Conservation (phyloP, 35 echinoderm and acorn worm species). For the Strongylocentrotus purpuratus region DNA sequence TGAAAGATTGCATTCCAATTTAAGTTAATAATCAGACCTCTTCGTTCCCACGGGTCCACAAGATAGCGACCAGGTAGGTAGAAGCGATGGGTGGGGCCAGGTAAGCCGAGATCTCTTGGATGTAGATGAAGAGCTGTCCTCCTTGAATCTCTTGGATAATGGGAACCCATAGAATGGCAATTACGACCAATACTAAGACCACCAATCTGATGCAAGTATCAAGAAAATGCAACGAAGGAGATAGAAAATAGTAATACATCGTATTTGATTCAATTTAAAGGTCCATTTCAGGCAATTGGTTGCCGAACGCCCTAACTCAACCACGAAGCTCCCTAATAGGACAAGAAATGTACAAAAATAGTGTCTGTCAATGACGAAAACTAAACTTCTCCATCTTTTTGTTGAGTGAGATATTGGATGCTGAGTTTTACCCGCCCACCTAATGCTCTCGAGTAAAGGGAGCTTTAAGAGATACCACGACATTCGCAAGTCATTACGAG, state of each 20-base stretch:
- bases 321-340: too few relatives aligned
- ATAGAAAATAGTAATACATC: neutral
- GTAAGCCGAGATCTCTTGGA: slow-evolving; percentile 77
- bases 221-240: neutral
- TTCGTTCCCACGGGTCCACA: slow-evolving; percentile 88
- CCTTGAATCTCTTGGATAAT: slow-evolving; percentile 81
- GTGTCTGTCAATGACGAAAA: too few relatives aligned
- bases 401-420: too few relatives aligned
- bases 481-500: too few relatives aligned
- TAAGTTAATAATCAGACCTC: slow-evolving; percentile 42
- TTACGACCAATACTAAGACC: slow-evolving; percentile 64
- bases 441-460: too few relatives aligned
- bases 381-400: too few relatives aligned
- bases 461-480: too few relatives aligned
- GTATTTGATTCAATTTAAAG: neutral
- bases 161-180: slow-evolving; percentile 80
- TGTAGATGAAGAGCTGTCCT: slow-evolving; percentile 90
- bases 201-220: slow-evolving; percentile 54
- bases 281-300: too few relatives aligned
- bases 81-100: slow-evolving; percentile 82
- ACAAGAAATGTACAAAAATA: too few relatives aligned
- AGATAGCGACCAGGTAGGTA: slow-evolving; percentile 70
- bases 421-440: too few relatives aligned
- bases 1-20: too few relatives aligned
- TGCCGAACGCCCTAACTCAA: too few relatives aligned